Evolutionary conservation across 2,797 vertebrate genomes (phyloP), one percentile per base, ranked within the genome.

Genomic region (Oreonectes daqikongensis): DNA sequence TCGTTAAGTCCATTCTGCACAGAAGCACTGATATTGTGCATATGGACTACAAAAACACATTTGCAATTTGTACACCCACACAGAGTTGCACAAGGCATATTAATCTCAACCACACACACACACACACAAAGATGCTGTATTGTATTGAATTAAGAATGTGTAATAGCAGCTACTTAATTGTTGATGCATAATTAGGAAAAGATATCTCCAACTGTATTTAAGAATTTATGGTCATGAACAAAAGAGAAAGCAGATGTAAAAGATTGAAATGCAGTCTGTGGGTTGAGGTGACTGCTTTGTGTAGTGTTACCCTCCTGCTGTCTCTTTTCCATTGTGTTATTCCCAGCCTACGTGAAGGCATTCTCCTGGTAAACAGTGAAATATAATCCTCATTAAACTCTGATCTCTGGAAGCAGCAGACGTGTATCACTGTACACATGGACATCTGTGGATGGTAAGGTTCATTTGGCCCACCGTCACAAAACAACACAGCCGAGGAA

Each of bases 21-120:
- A 88, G 87, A 84, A 92, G 90, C 88, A 75, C 57, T 75, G 79
- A 89, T 86, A 89, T 86, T 89, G 82, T 88, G 90, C 85, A 89
- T 84, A 85, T 82, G 86, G 89, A 91, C 90, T 90, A 90, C 83
- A 70, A 87, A 89, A 86, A 91, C 89, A 90, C 4, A 55, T 55
- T 55, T 55, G 22, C 52, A 89, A 91, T 90, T 90, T 89, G 84
- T 84, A 90, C 91, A 87, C 91, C 90, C 86, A 92, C 90, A 89
- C 90, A 91, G 88, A 91, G 90, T 86, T 80, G 85, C 89, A 88
- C 88, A 69, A 87, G 90, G 87, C 90, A 92, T 92, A 92, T 92
- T 93, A n/a, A 91, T 90, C 28, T 69, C 50, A 68, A 52, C 38
- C 64, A 48, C 69, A 59, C 64, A 73, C 20, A 57, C 53, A 78